Evolutionary conservation across 2,797 vertebrate genomes (phyloP).

Genomic region (Aulostomus chinensis): DNA sequence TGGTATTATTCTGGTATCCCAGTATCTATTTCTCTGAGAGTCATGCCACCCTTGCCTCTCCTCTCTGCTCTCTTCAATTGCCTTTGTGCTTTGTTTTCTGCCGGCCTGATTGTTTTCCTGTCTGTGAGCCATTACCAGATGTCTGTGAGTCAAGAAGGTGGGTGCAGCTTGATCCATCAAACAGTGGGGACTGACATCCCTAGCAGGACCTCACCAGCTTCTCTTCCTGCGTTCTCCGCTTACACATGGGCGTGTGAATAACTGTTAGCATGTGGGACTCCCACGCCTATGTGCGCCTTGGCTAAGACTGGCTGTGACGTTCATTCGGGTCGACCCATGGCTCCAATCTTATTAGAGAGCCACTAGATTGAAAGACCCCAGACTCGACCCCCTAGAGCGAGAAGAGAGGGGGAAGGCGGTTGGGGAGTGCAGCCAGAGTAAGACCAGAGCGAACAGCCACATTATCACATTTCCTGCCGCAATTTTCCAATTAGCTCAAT

Average conservation of each 20-base stretch:
- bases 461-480: constrained; percentile 75
- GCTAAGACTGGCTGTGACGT: constrained; percentile 21
- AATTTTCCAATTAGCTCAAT: constrained; percentile 74
- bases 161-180: constrained; percentile 14
- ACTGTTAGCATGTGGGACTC: neutral
- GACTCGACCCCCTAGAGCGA: constrained; percentile 24
- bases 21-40: neutral
- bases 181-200: neutral
- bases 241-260: neutral
- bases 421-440: constrained; percentile 29
- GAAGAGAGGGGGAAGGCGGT: constrained; percentile 9
- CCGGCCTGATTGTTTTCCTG: constrained; percentile 6
- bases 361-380: constrained; percentile 52
- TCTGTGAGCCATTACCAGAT: neutral
- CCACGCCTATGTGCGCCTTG: neutral
- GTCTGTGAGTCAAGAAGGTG: neutral
- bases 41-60: neutral
- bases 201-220: neutral
- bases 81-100: constrained; percentile 6
- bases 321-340: constrained; percentile 48
- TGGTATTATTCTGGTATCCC: no score
- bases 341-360: constrained; percentile 55
- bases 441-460: constrained; percentile 52
- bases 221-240: constrained; percentile 3
- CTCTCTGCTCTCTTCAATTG: neutral